These are phyloP conservation scores for Chiloscyllium punctatum DNA, from an alignment of 2,797 vertebrate species.

Conservation along the genomic window DNA sequence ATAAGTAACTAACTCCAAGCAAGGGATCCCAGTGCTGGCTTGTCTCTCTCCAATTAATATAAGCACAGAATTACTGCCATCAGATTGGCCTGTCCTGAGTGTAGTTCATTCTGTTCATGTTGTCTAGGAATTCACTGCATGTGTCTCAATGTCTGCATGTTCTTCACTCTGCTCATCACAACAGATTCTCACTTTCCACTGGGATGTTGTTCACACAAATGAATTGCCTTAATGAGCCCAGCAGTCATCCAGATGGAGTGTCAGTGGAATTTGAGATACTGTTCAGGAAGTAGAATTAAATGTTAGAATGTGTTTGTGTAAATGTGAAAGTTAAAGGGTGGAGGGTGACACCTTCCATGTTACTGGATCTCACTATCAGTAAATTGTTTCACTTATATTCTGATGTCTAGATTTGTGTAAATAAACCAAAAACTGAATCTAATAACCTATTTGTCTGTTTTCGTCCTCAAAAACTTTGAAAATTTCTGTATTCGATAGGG, in stretches of 20 bases:
- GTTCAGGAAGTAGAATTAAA: not conserved
- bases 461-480: not conserved
- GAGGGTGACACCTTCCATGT: not conserved
- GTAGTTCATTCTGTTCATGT: not conserved
- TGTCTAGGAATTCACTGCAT: slow-evolving; percentile 3
- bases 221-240: not conserved
- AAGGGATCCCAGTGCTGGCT: not conserved
- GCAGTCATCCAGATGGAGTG: not conserved
- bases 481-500: not conserved
- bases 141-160: not conserved
- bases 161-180: not conserved
- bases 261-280: not conserved
- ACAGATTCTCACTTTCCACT: not conserved
- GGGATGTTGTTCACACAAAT: not conserved
- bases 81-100: slow-evolving; percentile 3
- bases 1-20: not conserved
- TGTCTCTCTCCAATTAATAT: not conserved
- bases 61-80: not conserved
- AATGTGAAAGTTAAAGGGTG: slow-evolving; percentile 19
- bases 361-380: not conserved
- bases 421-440: not conserved
- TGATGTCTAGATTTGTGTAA: not conserved
- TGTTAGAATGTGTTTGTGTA: slow-evolving; percentile 13
- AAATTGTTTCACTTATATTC: not conserved
- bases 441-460: not conserved